Base-by-base conservation (phyloP, 2,113 vertebrate genomes). In the Embiotoca jacksoni region DNA sequence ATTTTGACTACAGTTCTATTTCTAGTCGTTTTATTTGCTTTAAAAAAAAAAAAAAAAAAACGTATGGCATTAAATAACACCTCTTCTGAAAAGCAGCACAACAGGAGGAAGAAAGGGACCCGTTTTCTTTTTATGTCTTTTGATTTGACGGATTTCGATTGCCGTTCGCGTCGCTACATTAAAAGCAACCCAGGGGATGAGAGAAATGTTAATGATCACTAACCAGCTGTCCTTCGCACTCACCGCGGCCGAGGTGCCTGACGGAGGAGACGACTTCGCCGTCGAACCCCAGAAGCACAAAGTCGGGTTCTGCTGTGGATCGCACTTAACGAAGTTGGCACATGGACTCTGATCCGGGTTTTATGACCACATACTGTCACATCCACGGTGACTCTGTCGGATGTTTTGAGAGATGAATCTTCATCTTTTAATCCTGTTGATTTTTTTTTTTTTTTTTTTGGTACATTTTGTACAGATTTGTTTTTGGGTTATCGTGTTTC, bases 401-500 rank as follows among this genome's bases (percentile, higher is more conserved):
- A 52, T 15, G 37, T 59, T 79, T 82, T 44, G 7, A 41, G 73
- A 23, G 56, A 77, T 32, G 16, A 84, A 36, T 66, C 57, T 46
- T 64, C 15, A 4, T 57, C 30, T 85, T 85, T 83, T 76, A 55
- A 80, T 86, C 54, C 53, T 78, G 59, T 77, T 84, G 62, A 71
- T 65, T 82, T 79, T 77, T 82, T 23, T 23, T 23, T 23, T 23
- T 23, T 23, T 23, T 23, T 23, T 85, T n/a, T n/a, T n/a, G n/a
- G 77, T 81, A 83, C 69, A 72, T 91, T 23, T 84, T 90, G 92
- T 93, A 89, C 60, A 90, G 86, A 85, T 75, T 54, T 85, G 30
- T 82, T 86, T 86, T 61, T 47, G 65, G 35, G 14, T 46, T 71
- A 23, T 57, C 63, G 6, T 71, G 44, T 67, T 81, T 50, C 61